Conservation (phyloP, 2,888 invertebrate species). For the Rapana venosa region DNA sequence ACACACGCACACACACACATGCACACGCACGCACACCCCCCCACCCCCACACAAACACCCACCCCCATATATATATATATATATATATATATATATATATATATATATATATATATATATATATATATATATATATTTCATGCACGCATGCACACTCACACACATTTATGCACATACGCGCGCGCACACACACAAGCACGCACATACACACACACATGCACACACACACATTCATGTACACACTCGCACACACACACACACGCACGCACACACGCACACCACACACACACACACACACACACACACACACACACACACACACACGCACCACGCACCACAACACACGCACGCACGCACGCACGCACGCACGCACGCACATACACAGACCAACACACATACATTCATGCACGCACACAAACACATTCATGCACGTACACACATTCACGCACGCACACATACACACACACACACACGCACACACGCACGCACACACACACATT, state of each 20-base stretch:
- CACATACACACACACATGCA: not conserved
- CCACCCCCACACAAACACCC: not conserved
- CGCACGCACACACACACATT: no score
- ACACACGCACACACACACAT: slow-evolving; percentile 5
- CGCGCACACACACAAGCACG: not conserved
- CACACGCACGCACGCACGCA: not conserved
- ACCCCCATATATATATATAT: not conserved
- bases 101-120: no score
- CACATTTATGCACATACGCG: not conserved
- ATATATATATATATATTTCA: not conserved
- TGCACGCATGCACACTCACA: not conserved
- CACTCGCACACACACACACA: no score
- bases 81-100: not conserved
- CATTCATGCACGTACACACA: not conserved
- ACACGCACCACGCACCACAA: not conserved
- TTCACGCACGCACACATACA: not conserved
- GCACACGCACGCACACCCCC: not conserved
- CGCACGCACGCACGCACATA: not conserved
- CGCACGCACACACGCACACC: no score
- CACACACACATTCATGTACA: not conserved
- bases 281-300: no score
- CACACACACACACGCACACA: no score
- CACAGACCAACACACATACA: no score
- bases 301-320: not conserved
- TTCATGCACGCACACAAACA: not conserved